Conservation (phyloP, 1,140 invertebrate species). For the Hermetia illucens region DNA sequence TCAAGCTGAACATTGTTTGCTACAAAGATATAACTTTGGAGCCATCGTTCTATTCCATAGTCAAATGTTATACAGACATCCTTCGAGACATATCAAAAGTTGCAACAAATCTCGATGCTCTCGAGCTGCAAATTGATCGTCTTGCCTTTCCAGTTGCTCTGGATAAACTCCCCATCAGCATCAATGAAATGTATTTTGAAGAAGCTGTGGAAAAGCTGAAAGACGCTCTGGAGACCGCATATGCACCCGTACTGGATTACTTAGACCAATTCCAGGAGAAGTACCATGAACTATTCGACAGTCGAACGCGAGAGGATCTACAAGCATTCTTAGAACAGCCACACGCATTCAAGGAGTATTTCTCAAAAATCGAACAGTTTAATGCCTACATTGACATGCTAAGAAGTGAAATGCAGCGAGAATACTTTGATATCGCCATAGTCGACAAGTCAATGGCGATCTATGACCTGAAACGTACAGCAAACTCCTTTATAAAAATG, state of each 20-base stretch:
- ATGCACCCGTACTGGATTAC: conserved; percentile 17
- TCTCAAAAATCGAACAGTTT: conserved; percentile 42
- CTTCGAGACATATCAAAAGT: conserved; percentile 19
- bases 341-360: conserved; percentile 38
- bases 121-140: conserved; percentile 22
- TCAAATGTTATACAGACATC: conserved; percentile 14
- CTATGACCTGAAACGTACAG: conserved; percentile 29
- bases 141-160: conserved; percentile 8
- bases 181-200: conserved; percentile 6
- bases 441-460: conserved; percentile 36
- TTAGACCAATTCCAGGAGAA: conserved; percentile 13
- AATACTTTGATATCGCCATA: conserved; percentile 43
- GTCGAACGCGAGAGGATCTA: conserved; percentile 14
- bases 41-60: conserved; percentile 21
- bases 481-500: conserved; percentile 30
- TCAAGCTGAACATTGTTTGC: conserved; percentile 30
- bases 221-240: conserved; percentile 14
- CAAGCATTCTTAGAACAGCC: conserved; percentile 26
- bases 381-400: conserved; percentile 42
- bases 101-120: conserved; percentile 17
- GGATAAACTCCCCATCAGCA: conserved; percentile 8
- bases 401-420: conserved; percentile 40
- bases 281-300: conserved; percentile 14
- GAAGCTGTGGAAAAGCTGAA: conserved; percentile 13
- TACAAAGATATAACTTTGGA: conserved; percentile 16